Evolutionary conservation across 2,888 invertebrate genomes (phyloP).

Genomic region (Cyaniris semiargus): DNA sequence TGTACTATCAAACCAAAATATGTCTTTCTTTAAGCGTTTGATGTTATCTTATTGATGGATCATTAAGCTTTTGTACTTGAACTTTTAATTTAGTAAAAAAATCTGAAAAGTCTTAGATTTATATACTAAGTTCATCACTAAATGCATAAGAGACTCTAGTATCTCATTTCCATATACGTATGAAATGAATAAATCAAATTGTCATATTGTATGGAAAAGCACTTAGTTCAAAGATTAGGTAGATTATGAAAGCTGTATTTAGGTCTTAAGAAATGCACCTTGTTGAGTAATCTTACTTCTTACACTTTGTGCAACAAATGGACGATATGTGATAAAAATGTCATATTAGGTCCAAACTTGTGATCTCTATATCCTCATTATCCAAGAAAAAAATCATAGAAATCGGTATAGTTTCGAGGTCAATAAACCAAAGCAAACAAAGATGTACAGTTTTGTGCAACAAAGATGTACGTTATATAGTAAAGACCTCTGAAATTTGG

Average conservation of each 20-base stretch:
- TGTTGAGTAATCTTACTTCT: too few relatives aligned
- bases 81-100: neutral
- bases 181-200: constrained; percentile 15
- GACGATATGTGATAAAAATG: too few relatives aligned
- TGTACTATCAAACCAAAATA: neutral
- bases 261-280: neutral
- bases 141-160: too few relatives aligned
- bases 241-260: neutral
- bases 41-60: neutral
- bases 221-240: neutral
- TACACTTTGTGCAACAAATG: too few relatives aligned
- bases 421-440: too few relatives aligned
- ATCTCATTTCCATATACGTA: neutral
- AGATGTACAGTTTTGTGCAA: too few relatives aligned
- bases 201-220: neutral
- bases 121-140: neutral
- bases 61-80: neutral
- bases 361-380: too few relatives aligned
- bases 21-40: neutral
- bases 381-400: too few relatives aligned
- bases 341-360: too few relatives aligned
- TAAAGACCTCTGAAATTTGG: neutral
- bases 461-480: too few relatives aligned
- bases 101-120: too few relatives aligned
- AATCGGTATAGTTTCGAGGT: too few relatives aligned